A percentile compares a stretch with the other conserved stretches of the same genome.
Evolutionary conservation across 1,140 invertebrate species (phyloP).

Genomic region (Drosophila dunni): DNA sequence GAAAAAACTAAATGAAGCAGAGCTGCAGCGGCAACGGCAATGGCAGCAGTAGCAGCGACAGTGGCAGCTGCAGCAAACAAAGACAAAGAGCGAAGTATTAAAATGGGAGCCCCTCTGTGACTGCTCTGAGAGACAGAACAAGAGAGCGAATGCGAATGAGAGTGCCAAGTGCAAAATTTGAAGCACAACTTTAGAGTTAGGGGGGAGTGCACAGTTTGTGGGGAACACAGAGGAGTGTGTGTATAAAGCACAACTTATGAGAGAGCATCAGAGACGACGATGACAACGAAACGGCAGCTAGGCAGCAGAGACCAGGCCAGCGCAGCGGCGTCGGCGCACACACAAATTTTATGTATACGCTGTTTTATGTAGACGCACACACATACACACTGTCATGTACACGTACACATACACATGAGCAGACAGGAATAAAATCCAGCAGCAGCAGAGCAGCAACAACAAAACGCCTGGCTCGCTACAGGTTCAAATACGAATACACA

Average conservation of each 20-base stretch:
- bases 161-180: conserved; percentile 79
- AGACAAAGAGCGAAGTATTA: conserved; percentile 70
- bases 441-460: conserved; percentile 48
- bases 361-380: conserved; percentile 67
- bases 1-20: conserved; percentile 52
- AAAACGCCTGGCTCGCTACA: conserved; percentile 67
- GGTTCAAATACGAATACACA: conserved; percentile 66
- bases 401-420: conserved; percentile 23
- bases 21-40: conserved; percentile 10
- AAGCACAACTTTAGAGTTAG: conserved; percentile 68
- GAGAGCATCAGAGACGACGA: conserved; percentile 35
- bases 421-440: conserved; percentile 65
- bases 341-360: conserved; percentile 83
- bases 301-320: conserved; percentile 49
- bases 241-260: conserved; percentile 63
- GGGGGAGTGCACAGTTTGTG: conserved; percentile 22
- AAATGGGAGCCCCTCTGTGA: conserved; percentile 44
- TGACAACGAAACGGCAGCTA: conserved; percentile 48
- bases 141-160: conserved; percentile 50
- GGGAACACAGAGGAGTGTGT: conserved; percentile 1
- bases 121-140: conserved; percentile 26
- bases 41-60: conserved; percentile 10
- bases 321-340: conserved; percentile 75
- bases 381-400: conserved; percentile 31
- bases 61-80: conserved; percentile 64